A percentile compares a stretch with the other conserved stretches of the same genome.
Conservation (phyloP, 2,797 vertebrate species). For the Paramormyrops hopkinsi region DNA sequence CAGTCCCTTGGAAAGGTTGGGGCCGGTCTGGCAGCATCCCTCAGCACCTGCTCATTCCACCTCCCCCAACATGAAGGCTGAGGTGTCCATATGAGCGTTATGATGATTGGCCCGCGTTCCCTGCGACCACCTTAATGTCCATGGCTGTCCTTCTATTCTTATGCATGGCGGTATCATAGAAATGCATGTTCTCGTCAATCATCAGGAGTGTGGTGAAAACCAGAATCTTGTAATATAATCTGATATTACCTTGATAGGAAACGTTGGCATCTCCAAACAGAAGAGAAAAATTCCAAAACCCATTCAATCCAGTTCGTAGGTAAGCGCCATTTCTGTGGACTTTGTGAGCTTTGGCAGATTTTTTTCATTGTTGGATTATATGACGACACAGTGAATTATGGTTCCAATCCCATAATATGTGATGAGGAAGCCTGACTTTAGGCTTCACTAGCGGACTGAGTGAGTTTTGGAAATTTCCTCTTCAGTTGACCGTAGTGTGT, state of each 20-base stretch:
- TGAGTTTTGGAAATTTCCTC: background rate
- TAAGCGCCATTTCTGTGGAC: background rate
- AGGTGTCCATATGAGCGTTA: background rate
- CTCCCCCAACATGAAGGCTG: background rate
- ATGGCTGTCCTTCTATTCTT: background rate
- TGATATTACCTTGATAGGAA: background rate
- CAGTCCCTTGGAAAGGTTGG: slow-evolving; percentile 17
- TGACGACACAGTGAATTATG: background rate
- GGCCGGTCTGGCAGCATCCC: background rate
- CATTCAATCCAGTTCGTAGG: background rate
- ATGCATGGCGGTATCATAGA: background rate
- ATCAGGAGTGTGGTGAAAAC: background rate
- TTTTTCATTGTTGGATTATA: background rate
- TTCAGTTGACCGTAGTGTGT: background rate
- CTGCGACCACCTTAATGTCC: background rate
- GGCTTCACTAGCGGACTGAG: background rate
- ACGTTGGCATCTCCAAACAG: background rate
- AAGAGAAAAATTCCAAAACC: background rate
- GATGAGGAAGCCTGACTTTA: background rate
- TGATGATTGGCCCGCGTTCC: background rate
- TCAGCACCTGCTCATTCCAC: background rate
- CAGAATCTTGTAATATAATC: background rate
- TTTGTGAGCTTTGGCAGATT: background rate
- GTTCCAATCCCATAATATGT: background rate
- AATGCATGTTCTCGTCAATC: background rate